Base-by-base conservation (phyloP, 2,113 vertebrate genomes). In the Hemiscyllium ocellatum region DNA sequence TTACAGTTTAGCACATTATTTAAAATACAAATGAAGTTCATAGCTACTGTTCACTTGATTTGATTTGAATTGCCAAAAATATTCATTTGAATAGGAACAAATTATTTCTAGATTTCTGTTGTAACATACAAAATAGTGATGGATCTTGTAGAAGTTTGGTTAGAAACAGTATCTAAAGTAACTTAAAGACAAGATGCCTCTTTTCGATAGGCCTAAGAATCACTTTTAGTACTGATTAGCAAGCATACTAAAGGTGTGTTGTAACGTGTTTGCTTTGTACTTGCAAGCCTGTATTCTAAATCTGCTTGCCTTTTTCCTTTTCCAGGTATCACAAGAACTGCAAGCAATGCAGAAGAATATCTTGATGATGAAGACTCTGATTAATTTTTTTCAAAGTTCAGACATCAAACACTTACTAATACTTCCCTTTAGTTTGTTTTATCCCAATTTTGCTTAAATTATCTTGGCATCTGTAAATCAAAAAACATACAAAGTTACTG, bases 301-400 rank as follows among this genome's bases (percentile, higher is more conserved):
- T 13, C 26, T 52, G 3, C 66, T 47, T 96, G 8, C 19, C 95
- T 66, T 96, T 94, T 97, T 95, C 90, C 96, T 97, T 96, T 61
- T 1, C 47, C 96, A 99, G 98, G 96, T 96, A 96, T 98, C 90
- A 97, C 97, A 68, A 98, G 98, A 96, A 98, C 98, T 96, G 97
- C 98, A 96, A 99, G 98, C 97, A 99, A 99, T 42, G 99, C 98
- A 5, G 99, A 99, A 78, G 99, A 99, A 95, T 99, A 99, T 97
- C 98, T 99, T 86, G 99, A 99, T 8, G 99, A 99, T 69, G 99
- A 99, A 97, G 99, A 99, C 97, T 99, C 99, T 0, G 99, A 99
- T 97, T 99, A 98, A 98, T 0, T 97, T 96, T n/a, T 98, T 97
- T 96, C 96, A 96, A 96, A 65, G 61, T 91, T 61, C 19, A 33